phyloP scores from a whole-genome alignment of 2,888 invertebrate genomes.

The Melanchra persicariae region DNA sequence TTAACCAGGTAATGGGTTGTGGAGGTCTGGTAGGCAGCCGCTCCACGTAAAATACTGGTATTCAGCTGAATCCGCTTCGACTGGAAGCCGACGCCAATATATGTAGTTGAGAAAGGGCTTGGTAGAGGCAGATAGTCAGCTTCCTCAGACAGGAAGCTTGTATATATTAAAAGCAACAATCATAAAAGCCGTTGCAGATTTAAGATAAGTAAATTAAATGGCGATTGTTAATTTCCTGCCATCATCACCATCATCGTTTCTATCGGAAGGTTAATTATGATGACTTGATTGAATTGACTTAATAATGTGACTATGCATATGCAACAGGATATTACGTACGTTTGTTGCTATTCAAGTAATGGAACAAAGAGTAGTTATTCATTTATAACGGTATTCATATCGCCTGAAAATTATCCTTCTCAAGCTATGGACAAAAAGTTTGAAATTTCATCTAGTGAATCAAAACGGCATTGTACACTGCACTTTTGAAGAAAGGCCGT shows the following conservation, averaged over 20 bases:
- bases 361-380: background rate
- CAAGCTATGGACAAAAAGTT: background rate
- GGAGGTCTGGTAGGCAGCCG: no score
- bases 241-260: background rate
- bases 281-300: background rate
- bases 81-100: no score
- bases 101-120: no score
- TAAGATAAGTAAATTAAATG: constrained; percentile 20
- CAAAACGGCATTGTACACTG: background rate
- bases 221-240: constrained; percentile 11
- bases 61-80: no score
- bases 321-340: background rate
- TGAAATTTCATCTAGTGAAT: background rate
- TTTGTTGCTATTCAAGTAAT: background rate
- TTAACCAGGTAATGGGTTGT: no score
- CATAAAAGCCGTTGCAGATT: constrained; percentile 18
- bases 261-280: background rate
- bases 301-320: background rate
- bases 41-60: no score
- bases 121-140: no score
- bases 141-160: background rate
- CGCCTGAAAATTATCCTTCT: background rate
- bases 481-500: background rate
- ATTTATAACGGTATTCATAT: background rate
- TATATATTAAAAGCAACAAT: background rate